Base-by-base conservation (phyloP, 2,797 vertebrate genomes). In the Smutsia temminckii region DNA sequence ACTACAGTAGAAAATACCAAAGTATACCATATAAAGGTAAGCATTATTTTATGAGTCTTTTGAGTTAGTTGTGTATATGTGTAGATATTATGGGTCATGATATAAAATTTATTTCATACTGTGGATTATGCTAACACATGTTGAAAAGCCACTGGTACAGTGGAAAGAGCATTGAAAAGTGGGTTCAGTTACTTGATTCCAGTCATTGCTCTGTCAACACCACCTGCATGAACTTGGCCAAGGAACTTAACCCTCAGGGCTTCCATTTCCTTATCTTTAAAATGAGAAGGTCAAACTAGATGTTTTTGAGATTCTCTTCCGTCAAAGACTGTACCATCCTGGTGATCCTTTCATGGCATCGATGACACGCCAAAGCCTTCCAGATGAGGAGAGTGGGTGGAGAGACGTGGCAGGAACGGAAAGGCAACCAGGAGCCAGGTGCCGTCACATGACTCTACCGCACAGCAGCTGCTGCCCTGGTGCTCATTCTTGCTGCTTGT, bases 221-320 rank as follows among this genome's bases (percentile, higher is more conserved):
- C 46, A 61, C 74, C 40, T 93, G 75, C 11, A 0, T 46, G 84
- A 96, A 21, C 17, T 66, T 42, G 84, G 79, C 83, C 69, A 72
- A 87, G 25, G 32, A 85, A 53, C 21, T 69, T 66, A 34, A 17
- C 25, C 13, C 61, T 55, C 23, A 29, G 17, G 29, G 34, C 14
- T 57, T 91, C 74, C 13, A 32, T 80, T 93, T 91, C 29, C 80
- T 94, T 80, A 84, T 42, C 51, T 96, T 85, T 55, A n/a, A 86
- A 96, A 91, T 6, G 69, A 95, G 18, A 32, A 42, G 27, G 6
- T 61, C 57, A 21, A 55, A 61, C 8, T 49, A 59, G 69, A 57
- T 83, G 57, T 84, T 63, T 94, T 61, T 74, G 40, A 84, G 55
- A 77, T 55, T 61, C 7, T 23, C 89, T 91, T 42, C 64, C 11